Evolutionary conservation across 2,888 invertebrate genomes (phyloP).

Genomic region (Polietes domitor): DNA sequence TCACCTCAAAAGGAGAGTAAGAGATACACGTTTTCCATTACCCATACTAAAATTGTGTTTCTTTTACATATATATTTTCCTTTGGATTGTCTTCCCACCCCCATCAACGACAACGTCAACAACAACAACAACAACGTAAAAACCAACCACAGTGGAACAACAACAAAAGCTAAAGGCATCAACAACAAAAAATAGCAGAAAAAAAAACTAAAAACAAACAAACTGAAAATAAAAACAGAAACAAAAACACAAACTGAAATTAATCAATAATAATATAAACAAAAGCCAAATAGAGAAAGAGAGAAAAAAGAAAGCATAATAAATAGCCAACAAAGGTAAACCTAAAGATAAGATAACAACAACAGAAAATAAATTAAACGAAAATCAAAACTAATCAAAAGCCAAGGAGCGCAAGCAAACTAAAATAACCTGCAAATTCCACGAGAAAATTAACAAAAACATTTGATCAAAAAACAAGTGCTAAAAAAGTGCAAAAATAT

Average conservation of each 20-base stretch:
- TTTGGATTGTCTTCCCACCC: background rate
- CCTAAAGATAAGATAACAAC: constrained; percentile 35
- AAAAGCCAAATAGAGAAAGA: constrained; percentile 59
- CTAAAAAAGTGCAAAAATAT: constrained; percentile 57
- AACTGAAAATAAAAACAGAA: background rate
- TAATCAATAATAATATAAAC: constrained; percentile 61
- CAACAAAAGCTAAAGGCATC: constrained; percentile 5
- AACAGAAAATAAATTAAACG: constrained; percentile 21
- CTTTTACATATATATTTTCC: constrained; percentile 10
- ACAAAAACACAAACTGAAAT: constrained; percentile 69
- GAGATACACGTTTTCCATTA: background rate
- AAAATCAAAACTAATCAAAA: constrained; percentile 48
- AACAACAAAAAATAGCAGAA: background rate
- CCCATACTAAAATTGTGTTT: constrained; percentile 19
- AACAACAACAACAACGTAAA: background rate
- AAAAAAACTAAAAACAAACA: background rate
- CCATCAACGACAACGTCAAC: background rate
- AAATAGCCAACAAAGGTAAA: constrained; percentile 47
- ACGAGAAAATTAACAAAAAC: constrained; percentile 38
- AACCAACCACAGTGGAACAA: background rate
- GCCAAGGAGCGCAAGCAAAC: constrained; percentile 53
- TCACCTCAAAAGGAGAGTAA: background rate
- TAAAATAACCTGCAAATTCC: background rate
- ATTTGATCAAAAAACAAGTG: constrained; percentile 41
- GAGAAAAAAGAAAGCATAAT: constrained; percentile 49